Evolutionary conservation across 2,797 vertebrate species (phyloP).

Genomic region (Pseudotriccus pelzelni): DNA sequence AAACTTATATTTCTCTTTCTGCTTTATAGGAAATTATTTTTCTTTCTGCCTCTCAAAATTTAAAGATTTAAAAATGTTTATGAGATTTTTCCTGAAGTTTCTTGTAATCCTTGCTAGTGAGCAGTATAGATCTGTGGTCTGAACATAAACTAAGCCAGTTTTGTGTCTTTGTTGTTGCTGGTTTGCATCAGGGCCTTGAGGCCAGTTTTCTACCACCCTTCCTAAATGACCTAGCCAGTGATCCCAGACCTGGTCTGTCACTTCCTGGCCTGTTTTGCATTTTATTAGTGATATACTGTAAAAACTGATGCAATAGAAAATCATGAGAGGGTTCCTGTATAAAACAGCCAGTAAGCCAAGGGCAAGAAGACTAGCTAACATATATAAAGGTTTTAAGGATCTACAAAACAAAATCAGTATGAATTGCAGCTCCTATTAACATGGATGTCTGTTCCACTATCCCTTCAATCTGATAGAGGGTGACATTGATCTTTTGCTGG

Average conservation of each 20-base stretch:
- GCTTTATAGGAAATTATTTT: neutral
- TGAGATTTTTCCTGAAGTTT: neutral
- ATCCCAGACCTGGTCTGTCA: neutral
- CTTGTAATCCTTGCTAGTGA: neutral
- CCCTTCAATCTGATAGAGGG: slow-evolving; percentile 81
- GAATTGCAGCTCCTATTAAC: neutral
- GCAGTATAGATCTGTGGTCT: neutral
- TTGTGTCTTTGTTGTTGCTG: neutral
- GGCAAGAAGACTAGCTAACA: neutral
- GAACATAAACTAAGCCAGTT: neutral
- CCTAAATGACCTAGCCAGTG: neutral
- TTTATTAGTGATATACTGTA: neutral
- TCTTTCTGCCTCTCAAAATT: neutral
- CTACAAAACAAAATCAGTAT: neutral
- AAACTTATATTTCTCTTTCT: neutral
- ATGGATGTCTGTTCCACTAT: neutral
- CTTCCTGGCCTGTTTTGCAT: neutral
- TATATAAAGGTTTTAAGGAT: neutral
- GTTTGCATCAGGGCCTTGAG: neutral
- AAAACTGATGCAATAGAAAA: neutral
- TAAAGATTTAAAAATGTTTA: neutral
- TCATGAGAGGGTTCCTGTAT: neutral
- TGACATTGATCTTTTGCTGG: slow-evolving; percentile 88
- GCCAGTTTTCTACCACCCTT: neutral
- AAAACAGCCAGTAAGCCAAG: neutral